These are phyloP conservation scores for Orycteropus afer DNA, from an alignment of 2,113 vertebrate species.

Conservation along the genomic window DNA sequence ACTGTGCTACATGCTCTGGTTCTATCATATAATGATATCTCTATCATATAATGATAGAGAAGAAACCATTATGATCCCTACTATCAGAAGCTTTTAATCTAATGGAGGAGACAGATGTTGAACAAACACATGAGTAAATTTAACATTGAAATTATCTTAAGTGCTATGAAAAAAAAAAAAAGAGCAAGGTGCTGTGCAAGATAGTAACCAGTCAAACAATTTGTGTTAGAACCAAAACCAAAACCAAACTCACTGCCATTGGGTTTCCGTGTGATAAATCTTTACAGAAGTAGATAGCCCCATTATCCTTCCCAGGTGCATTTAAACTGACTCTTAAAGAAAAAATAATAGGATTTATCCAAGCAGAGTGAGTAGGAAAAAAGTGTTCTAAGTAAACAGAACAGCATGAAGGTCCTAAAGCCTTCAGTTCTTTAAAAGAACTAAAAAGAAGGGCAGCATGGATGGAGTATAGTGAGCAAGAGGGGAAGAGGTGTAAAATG, in stretches of 20 bases:
- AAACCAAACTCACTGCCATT: too few species aligned
- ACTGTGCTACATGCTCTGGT: not conserved
- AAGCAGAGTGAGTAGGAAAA: not conserved
- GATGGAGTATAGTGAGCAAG: not conserved
- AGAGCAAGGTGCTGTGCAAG: not conserved
- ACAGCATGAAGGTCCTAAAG: conserved; percentile 5
- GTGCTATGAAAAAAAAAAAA: conserved; percentile 20
- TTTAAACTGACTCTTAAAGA: conserved; percentile 2
- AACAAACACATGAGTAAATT: conserved; percentile 12
- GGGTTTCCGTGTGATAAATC: too few species aligned
- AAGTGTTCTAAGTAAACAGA: conserved; percentile 51
- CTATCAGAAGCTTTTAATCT: not conserved
- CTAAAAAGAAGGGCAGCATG: conserved; percentile 16
- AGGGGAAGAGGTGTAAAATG: not conserved
- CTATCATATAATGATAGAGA: too few species aligned
- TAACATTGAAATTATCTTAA: conserved; percentile 36
- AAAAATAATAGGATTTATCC: conserved; percentile 19
- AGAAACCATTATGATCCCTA: not conserved
- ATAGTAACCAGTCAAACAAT: not conserved
- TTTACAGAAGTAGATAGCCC: too few species aligned
- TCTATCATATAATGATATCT: too few species aligned
- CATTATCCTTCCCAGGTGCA: too few species aligned
- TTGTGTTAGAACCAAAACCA: too few species aligned
- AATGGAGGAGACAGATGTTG: conserved; percentile 8
- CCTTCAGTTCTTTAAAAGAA: conserved; percentile 37